These are phyloP conservation scores for Noctua comes DNA, from an alignment of 2,888 invertebrate species.

Conservation along the genomic window DNA sequence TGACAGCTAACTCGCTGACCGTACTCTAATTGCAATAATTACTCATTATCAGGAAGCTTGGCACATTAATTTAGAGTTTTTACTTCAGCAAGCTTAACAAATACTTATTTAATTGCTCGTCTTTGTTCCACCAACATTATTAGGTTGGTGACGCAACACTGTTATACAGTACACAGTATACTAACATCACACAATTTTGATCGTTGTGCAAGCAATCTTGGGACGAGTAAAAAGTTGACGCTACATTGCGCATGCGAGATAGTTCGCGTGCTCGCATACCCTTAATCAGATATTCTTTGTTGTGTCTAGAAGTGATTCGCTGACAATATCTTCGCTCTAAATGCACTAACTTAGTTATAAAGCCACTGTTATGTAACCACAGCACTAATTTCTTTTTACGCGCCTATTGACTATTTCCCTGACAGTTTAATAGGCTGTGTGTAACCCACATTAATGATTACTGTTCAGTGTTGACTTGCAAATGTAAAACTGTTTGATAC, in stretches of 20 bases:
- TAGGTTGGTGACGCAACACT: conserved; percentile 82
- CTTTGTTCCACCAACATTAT: conserved; percentile 85
- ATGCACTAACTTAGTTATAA: conserved; percentile 64
- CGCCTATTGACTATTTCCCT: conserved; percentile 68
- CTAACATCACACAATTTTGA: conserved; percentile 79
- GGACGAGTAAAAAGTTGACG: conserved; percentile 74
- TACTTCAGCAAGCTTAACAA: conserved; percentile 84
- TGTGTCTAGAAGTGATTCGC: conserved; percentile 67
- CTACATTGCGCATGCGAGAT: conserved; percentile 65
- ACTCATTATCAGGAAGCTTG: conserved; percentile 88
- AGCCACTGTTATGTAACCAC: conserved; percentile 67
- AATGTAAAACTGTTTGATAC: conserved; percentile 64
- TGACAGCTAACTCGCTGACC: conserved; percentile 78
- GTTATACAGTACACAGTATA: conserved; percentile 71
- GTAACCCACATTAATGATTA: conserved; percentile 65
- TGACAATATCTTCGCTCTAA: conserved; percentile 57
- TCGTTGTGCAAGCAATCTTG: conserved; percentile 79
- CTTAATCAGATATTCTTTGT: conserved; percentile 79
- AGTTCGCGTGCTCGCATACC: conserved; percentile 76
- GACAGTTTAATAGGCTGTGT: conserved; percentile 70
- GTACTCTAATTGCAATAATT: conserved; percentile 88
- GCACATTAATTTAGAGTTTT: conserved; percentile 87
- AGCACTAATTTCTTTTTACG: conserved; percentile 68
- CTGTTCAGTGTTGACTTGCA: conserved; percentile 54
- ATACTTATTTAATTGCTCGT: conserved; percentile 87